phyloP scores from a whole-genome alignment of 2,888 invertebrate species.

The Epinotia nisella region DNA sequence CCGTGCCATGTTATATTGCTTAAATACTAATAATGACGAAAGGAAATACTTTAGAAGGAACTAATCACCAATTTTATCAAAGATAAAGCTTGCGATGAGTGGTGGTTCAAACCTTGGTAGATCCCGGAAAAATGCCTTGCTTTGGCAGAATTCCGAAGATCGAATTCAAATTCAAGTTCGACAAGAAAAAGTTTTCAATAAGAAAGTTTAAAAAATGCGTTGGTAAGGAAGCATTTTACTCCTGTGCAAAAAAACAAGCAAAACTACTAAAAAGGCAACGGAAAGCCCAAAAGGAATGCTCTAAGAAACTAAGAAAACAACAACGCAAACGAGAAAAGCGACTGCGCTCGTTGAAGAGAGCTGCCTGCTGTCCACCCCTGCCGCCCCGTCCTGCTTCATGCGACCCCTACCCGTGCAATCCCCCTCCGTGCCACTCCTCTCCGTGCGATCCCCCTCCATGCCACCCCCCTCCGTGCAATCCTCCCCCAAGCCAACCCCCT shows the following conservation, averaged over 20 bases:
- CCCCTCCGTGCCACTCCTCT: neutral
- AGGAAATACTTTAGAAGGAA: neutral
- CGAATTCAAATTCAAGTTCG: neutral
- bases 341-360: neutral
- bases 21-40: neutral
- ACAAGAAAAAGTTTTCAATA: neutral
- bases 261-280: neutral
- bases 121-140: neutral
- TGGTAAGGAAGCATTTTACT: neutral
- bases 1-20: neutral
- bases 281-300: neutral
- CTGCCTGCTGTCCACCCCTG: neutral
- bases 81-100: neutral
- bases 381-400: neutral
- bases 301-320: neutral
- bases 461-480: no score
- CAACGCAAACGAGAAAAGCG: neutral
- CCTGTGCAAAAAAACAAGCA: neutral
- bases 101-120: neutral
- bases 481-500: neutral
- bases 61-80: neutral
- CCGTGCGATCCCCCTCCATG: neutral
- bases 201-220: neutral
- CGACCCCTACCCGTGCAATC: neutral
- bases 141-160: neutral